phyloP scores from a whole-genome alignment of 2,888 invertebrate species.

The Spodoptera exigua region DNA sequence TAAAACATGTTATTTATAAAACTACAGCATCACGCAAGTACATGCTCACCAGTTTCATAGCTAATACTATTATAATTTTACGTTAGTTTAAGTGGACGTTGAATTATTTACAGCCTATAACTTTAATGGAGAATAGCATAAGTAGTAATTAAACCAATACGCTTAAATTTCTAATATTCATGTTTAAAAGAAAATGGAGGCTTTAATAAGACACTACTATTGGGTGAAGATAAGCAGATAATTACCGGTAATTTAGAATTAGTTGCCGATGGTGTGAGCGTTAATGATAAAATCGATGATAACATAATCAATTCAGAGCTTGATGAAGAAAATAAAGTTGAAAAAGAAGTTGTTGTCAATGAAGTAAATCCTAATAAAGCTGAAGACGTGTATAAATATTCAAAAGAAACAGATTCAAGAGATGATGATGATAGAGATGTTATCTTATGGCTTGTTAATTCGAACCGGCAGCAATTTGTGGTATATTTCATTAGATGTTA shows the following conservation, averaged over 20 bases:
- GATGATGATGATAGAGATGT: slow-evolving; percentile 15
- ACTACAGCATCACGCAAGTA: slow-evolving; percentile 51
- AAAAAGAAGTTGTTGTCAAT: no score
- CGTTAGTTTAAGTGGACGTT: slow-evolving; percentile 64
- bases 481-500: slow-evolving; percentile 39
- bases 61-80: slow-evolving; percentile 64
- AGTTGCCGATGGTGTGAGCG: background rate
- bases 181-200: background rate
- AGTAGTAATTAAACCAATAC: slow-evolving; percentile 61
- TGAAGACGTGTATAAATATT: no score
- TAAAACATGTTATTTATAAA: slow-evolving; percentile 55
- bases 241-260: no score
- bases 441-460: slow-evolving; percentile 18
- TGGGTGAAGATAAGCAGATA: no score
- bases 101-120: slow-evolving; percentile 69
- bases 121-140: slow-evolving; percentile 63
- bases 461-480: slow-evolving; percentile 6
- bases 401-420: background rate
- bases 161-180: slow-evolving; percentile 40
- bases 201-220: no score
- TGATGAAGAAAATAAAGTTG: no score
- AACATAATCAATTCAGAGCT: no score
- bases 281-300: no score
- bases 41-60: slow-evolving; percentile 59
- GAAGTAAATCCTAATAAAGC: no score